phyloP scores from a whole-genome alignment of 1,140 invertebrate species.

The Bombus pyrosoma region DNA sequence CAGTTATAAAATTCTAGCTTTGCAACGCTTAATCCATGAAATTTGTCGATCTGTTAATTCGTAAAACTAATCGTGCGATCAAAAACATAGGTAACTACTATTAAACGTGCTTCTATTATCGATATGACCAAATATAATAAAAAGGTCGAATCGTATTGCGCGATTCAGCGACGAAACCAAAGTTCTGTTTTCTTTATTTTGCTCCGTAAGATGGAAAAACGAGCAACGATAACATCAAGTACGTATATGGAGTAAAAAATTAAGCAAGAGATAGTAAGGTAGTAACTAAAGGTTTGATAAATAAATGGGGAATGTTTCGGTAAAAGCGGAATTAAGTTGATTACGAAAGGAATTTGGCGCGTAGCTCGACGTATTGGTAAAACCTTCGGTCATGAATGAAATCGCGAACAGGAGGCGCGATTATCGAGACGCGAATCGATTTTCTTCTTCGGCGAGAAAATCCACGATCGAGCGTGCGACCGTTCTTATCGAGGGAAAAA shows the following conservation, averaged over 20 bases:
- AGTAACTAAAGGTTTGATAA: neutral
- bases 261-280: neutral
- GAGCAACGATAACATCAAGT: neutral
- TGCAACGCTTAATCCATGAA: fast-evolving
- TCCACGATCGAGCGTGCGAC: neutral
- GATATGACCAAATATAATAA: neutral
- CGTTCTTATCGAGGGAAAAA: neutral
- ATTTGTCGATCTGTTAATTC: neutral
- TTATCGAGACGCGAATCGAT: conserved; percentile 6
- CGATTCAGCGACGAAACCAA: too few relatives aligned
- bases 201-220: neutral
- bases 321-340: neutral
- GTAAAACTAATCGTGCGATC: neutral
- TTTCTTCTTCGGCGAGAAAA: neutral
- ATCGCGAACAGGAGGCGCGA: neutral
- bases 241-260: neutral
- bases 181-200: neutral
- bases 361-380: neutral
- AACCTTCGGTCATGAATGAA: neutral
- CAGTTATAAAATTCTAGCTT: neutral
- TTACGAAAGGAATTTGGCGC: neutral
- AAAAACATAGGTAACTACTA: too few relatives aligned
- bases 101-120: too few relatives aligned
- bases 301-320: neutral
- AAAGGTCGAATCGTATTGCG: neutral